Conservation (phyloP, 2,888 invertebrate species). For the Ichneumoninae sp. region DNA sequence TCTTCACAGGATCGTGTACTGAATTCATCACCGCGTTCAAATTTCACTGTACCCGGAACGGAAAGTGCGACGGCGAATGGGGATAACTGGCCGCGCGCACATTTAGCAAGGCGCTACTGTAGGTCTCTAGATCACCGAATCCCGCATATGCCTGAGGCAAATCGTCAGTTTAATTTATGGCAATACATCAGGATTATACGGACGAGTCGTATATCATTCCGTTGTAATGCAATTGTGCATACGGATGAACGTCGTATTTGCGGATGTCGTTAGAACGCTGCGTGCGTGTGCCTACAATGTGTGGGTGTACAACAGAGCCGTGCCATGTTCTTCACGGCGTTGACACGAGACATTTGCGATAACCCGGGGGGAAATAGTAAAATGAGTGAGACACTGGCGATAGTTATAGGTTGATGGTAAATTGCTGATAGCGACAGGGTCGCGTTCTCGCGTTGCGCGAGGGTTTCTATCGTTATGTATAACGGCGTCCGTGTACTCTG, state of each 20-base stretch:
- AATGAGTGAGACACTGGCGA: conserved; percentile 19
- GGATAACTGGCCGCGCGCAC: no score
- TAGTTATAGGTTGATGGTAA: conserved; percentile 17
- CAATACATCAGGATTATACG: not conserved
- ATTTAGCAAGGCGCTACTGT: not conserved
- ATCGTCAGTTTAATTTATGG: not conserved
- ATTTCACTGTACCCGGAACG: no score
- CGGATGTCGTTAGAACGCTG: conserved; percentile 38
- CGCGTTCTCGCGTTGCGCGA: not conserved
- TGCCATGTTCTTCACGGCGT: conserved; percentile 28
- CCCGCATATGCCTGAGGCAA: not conserved
- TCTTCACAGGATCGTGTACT: no score
- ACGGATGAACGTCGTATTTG: conserved; percentile 40
- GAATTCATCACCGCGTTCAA: no score
- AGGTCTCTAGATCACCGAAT: not conserved
- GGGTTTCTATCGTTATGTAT: not conserved
- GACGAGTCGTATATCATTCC: not conserved
- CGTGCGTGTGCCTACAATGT: not conserved
- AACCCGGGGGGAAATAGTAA: conserved; percentile 7
- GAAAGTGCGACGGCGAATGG: no score
- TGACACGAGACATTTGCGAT: conserved; percentile 20
- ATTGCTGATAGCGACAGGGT: conserved; percentile 39
- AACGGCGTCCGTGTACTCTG: not conserved
- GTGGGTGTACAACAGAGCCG: not conserved
- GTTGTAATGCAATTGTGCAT: conserved; percentile 17